A percentile compares a stretch with the other conserved stretches of the same genome.
These are phyloP conservation scores for Pogonomyrmex californicus DNA, from an alignment of 1,140 invertebrate genomes.

Conservation along the genomic window DNA sequence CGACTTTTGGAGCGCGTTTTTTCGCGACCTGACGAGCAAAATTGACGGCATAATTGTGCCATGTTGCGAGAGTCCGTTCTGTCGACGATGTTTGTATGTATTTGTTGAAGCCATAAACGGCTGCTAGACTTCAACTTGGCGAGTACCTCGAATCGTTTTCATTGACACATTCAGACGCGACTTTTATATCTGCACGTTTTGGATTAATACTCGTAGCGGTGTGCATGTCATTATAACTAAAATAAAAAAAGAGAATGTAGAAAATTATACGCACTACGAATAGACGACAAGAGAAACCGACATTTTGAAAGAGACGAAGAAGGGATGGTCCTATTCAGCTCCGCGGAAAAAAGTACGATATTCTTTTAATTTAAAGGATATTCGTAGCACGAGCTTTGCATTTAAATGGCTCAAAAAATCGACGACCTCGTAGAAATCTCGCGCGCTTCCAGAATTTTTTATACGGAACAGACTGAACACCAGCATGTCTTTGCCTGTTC, in stretches of 20 bases:
- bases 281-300: not conserved
- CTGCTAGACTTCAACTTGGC: not conserved
- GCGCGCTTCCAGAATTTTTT: constrained; percentile 39
- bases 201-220: not conserved
- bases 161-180: not conserved
- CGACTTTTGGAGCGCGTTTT: constrained; percentile 1
- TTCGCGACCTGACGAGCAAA: not conserved
- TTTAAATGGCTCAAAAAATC: constrained; percentile 51
- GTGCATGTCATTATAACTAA: not conserved
- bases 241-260: not conserved
- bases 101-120: not conserved
- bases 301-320: constrained; percentile 16
- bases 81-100: not conserved
- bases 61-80: not conserved
- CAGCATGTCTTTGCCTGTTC: constrained; percentile 9
- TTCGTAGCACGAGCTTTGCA: constrained; percentile 49
- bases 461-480: not conserved
- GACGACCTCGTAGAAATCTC: constrained; percentile 32
- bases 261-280: not conserved
- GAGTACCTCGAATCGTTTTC: not conserved
- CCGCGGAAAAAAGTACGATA: constrained; percentile 28
- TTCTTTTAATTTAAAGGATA: constrained; percentile 49
- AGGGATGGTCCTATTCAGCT: not conserved
- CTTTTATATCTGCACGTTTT: not conserved
- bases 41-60: constrained; percentile 30